Conservation (phyloP, 2,888 invertebrate genomes). For the Suillia variegata region DNA sequence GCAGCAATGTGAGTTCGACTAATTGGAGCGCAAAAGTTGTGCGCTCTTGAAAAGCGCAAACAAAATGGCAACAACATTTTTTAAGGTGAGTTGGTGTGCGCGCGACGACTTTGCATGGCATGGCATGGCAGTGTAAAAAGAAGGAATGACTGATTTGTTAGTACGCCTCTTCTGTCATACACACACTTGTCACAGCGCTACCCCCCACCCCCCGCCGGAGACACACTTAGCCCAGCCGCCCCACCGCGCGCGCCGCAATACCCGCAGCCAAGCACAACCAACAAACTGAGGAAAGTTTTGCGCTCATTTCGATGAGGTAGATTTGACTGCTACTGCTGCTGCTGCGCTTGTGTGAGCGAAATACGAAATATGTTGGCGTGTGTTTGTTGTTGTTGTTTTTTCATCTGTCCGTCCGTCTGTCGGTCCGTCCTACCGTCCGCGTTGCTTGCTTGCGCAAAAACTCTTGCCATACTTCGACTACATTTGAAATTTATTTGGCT, state of each 20-base stretch:
- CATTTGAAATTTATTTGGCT: constrained; percentile 58
- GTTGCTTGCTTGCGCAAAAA: constrained; percentile 4
- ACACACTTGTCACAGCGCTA: constrained; percentile 44
- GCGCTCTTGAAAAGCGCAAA: not conserved
- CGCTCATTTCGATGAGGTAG: constrained; percentile 20
- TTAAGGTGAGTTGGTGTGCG: not conserved
- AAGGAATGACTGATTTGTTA: constrained; percentile 61
- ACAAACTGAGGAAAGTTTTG: not conserved
- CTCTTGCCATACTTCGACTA: constrained; percentile 3
- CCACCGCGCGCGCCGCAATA: constrained; percentile 23
- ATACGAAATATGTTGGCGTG: constrained; percentile 30
- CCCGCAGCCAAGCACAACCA: not conserved
- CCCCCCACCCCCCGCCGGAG: not conserved
- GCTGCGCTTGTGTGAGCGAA: constrained; percentile 11
- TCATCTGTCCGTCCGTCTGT: too few species aligned
- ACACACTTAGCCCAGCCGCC: not conserved
- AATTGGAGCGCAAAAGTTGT: not conserved
- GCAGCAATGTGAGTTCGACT: too few species aligned
- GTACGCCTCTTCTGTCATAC: constrained; percentile 61
- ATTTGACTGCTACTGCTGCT: constrained; percentile 16
- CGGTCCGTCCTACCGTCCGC: too few species aligned
- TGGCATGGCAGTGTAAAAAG: constrained; percentile 30
- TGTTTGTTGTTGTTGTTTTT: constrained; percentile 3
- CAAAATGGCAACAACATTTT: not conserved
- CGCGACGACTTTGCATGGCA: not conserved